Conservation (phyloP, 2,113 vertebrate genomes). For the Gobius niger region DNA sequence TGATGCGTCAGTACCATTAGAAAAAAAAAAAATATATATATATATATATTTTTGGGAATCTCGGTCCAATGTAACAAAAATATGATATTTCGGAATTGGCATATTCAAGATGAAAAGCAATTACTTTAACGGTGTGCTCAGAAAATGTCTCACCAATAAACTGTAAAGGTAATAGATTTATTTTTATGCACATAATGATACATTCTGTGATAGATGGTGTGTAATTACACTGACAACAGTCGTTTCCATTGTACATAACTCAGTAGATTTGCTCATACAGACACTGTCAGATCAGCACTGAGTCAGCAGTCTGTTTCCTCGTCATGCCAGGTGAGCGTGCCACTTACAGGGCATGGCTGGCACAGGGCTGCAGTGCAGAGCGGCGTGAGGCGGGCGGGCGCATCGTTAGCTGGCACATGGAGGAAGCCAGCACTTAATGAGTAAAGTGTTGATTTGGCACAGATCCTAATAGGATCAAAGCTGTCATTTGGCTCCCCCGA, state of each 20-base stretch:
- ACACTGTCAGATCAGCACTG: constrained; percentile 44
- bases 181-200: not conserved
- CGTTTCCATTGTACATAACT: not conserved
- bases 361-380: constrained; percentile 47
- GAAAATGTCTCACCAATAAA: not conserved
- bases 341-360: constrained; percentile 50
- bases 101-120: not conserved
- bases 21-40: too few species aligned
- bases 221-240: not conserved
- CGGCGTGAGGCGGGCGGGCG: constrained; percentile 52
- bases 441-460: constrained; percentile 81
- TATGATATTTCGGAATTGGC: not conserved
- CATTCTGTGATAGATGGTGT: not conserved
- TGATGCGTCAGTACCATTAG: not conserved
- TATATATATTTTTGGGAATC: too few species aligned
- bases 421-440: constrained; percentile 71
- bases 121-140: not conserved
- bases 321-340: constrained; percentile 58
- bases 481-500: constrained; percentile 77
- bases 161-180: constrained; percentile 1
- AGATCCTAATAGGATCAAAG: constrained; percentile 82
- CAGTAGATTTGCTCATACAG: constrained; percentile 4
- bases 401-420: constrained; percentile 69
- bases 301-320: constrained; percentile 32
- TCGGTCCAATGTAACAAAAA: too few species aligned